A percentile compares a stretch with the other conserved stretches of the same genome.
Conservation (phyloP, 2,888 invertebrate species). For the Troides aeacus region DNA sequence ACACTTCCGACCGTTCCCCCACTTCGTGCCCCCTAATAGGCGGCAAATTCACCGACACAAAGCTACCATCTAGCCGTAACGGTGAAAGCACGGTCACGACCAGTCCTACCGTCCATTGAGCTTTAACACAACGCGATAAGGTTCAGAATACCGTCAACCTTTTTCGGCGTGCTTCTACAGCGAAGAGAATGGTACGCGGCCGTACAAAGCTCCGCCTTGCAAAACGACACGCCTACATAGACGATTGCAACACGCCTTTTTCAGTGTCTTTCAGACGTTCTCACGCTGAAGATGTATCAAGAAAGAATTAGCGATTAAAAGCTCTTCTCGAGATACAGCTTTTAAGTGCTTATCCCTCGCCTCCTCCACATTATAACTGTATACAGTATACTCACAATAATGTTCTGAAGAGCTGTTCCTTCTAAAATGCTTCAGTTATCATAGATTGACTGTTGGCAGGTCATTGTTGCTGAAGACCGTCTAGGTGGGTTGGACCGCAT, state of each 20-base stretch:
- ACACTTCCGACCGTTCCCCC: slow-evolving; percentile 16
- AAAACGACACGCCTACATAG: slow-evolving; percentile 27
- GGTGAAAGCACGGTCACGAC: slow-evolving; percentile 17
- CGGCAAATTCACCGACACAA: slow-evolving; percentile 16
- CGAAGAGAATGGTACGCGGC: slow-evolving; percentile 22
- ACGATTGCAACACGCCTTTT: slow-evolving; percentile 22
- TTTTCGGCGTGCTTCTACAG: slow-evolving; percentile 8
- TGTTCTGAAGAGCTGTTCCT: too few relatives aligned
- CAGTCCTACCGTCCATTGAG: not conserved
- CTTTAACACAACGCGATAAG: slow-evolving; percentile 8
- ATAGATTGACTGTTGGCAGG: too few relatives aligned
- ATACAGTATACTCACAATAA: too few relatives aligned
- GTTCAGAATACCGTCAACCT: slow-evolving; percentile 2
- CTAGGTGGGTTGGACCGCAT: too few relatives aligned
- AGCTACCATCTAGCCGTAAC: not conserved
- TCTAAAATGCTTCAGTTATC: too few relatives aligned
- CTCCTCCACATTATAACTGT: too few relatives aligned
- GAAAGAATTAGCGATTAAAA: too few relatives aligned
- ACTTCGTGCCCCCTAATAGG: slow-evolving; percentile 13
- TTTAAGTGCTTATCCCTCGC: too few relatives aligned
- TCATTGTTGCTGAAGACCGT: too few relatives aligned
- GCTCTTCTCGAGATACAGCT: too few relatives aligned
- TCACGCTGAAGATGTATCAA: not conserved
- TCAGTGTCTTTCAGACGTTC: slow-evolving; percentile 24
- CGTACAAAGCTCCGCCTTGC: slow-evolving; percentile 22